Evolutionary conservation across 2,113 vertebrate genomes (phyloP).

Genomic region (Tragelaphus buxtoni): DNA sequence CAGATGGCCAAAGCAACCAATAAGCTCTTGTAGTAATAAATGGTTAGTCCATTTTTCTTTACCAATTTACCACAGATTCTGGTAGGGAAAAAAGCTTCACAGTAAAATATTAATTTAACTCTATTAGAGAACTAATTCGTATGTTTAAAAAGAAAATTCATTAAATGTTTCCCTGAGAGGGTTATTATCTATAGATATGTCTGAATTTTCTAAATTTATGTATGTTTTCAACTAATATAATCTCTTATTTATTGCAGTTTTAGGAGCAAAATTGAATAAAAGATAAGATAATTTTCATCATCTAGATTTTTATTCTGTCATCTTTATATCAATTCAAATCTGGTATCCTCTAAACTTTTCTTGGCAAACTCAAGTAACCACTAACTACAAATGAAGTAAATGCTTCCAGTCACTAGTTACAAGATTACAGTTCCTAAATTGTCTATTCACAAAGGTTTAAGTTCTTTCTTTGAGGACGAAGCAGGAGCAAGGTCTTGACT

Average conservation of each 20-base stretch:
- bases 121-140: background rate
- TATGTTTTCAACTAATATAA: background rate
- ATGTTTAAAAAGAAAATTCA: background rate
- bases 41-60: background rate
- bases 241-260: background rate
- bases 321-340: background rate
- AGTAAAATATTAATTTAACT: background rate
- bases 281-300: background rate
- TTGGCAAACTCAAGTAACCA: background rate
- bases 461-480: background rate
- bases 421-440: background rate
- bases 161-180: background rate
- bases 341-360: background rate
- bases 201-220: background rate
- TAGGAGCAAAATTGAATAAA: slow-evolving; percentile 10
- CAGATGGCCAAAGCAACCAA: background rate
- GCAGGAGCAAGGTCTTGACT: background rate
- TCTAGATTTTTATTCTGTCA: background rate
- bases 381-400: background rate
- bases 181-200: background rate
- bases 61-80: background rate
- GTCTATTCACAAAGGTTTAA: background rate
- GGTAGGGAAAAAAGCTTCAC: background rate
- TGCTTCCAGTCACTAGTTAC: background rate
- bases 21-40: background rate